phyloP scores from a whole-genome alignment of 2,888 invertebrate species.

The Pimpla rufipes region DNA sequence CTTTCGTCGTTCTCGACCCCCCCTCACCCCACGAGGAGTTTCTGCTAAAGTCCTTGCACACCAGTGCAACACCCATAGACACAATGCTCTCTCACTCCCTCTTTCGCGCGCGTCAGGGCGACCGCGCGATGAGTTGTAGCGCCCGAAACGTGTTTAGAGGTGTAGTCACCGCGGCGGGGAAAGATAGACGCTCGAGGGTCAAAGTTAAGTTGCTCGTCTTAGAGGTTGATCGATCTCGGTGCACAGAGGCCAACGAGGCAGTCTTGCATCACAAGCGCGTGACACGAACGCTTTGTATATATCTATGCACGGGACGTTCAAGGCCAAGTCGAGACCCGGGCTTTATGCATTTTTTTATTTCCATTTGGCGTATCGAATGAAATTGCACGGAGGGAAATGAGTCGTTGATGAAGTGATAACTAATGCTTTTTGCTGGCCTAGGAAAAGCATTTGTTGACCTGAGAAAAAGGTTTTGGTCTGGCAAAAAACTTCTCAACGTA shows the following conservation, averaged over 20 bases:
- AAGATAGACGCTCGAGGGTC: conserved; percentile 46
- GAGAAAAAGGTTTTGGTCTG: no score
- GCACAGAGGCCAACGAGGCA: conserved; percentile 29
- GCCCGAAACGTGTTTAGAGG: conserved; percentile 20
- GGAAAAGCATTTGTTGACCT: no score
- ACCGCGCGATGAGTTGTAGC: conserved; percentile 30
- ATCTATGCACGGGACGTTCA: conserved; percentile 6
- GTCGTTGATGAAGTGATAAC: no score
- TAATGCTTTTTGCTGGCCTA: no score
- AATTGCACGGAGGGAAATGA: no score
- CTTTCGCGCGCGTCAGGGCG: background rate
- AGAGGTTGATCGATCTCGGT: conserved; percentile 50
- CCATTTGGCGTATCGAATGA: background rate
- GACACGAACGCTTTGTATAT: background rate
- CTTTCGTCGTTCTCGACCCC: conserved; percentile 33
- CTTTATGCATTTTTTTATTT: background rate
- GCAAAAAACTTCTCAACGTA: no score
- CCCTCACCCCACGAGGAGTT: conserved; percentile 11
- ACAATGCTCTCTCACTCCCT: conserved; percentile 15
- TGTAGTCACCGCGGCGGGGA: conserved; percentile 24
- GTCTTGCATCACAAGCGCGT: conserved; percentile 27
- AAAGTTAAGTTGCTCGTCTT: conserved; percentile 59
- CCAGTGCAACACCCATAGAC: background rate
- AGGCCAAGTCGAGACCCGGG: background rate
- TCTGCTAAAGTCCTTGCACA: conserved; percentile 22